These are phyloP conservation scores for Chascanopsetta lugubris DNA, from an alignment of 2,113 vertebrate genomes.

Conservation along the genomic window DNA sequence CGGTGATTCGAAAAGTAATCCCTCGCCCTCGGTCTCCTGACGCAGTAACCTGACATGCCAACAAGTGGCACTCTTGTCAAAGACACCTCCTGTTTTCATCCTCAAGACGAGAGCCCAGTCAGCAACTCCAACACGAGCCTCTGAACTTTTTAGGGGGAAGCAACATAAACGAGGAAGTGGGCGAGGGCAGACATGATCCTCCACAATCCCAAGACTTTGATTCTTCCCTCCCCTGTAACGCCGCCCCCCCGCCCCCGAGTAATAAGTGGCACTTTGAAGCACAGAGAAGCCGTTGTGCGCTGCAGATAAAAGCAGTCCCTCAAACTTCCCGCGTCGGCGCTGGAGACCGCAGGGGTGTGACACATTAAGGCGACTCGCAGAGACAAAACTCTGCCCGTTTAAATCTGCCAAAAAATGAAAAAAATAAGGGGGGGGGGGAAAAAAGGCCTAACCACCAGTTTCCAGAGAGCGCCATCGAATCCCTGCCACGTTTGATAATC, in stretches of 20 bases:
- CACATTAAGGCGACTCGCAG: slow-evolving; percentile 29
- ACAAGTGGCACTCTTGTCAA: slow-evolving; percentile 65
- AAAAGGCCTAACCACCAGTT: slow-evolving; percentile 19
- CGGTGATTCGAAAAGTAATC: too few relatives aligned
- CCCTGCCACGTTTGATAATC: slow-evolving; percentile 21
- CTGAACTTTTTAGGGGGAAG: slow-evolving; percentile 24
- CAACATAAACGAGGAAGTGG: not conserved
- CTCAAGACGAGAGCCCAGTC: slow-evolving; percentile 8
- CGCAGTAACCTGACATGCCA: slow-evolving; percentile 48
- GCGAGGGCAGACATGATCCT: slow-evolving; percentile 23
- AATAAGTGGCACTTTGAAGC: slow-evolving; percentile 52
- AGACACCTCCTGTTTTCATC: not conserved
- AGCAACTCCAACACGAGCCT: slow-evolving; percentile 10
- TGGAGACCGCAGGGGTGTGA: slow-evolving; percentile 23
- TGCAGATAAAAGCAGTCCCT: slow-evolving; percentile 62
- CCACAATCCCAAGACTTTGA: slow-evolving; percentile 51
- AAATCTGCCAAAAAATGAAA: too few relatives aligned
- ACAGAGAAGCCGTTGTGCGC: slow-evolving; percentile 62
- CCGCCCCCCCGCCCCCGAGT: slow-evolving; percentile 56
- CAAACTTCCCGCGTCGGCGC: slow-evolving; percentile 60
- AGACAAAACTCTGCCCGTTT: slow-evolving; percentile 21
- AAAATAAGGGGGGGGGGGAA: too few relatives aligned
- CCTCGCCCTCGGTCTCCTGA: not conserved
- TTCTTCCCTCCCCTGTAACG: slow-evolving; percentile 34
- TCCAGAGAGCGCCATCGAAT: not conserved